Conservation (phyloP, 2,888 invertebrate genomes). For the Plebejus argus region DNA sequence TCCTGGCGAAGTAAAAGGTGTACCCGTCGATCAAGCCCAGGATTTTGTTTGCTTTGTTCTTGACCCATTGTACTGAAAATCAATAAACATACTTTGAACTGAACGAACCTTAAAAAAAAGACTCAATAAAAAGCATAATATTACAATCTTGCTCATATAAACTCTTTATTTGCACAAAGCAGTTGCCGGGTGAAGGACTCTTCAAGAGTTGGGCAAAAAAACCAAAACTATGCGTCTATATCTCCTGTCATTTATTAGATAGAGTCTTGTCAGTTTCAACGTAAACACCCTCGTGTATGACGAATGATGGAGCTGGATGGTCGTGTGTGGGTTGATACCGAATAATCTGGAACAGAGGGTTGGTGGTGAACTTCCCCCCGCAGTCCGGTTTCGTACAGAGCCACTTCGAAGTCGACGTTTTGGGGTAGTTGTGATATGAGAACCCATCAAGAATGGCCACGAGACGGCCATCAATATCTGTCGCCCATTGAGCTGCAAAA, state of each 20-base stretch:
- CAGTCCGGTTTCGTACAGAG: conserved; percentile 47
- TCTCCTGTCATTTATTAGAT: no score
- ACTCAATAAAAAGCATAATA: no score
- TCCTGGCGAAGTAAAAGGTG: conserved; percentile 42
- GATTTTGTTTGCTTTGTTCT: conserved; percentile 43
- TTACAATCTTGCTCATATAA: no score
- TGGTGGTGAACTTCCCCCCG: conserved; percentile 40
- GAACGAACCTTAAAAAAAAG: no score
- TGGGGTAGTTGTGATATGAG: conserved; percentile 47
- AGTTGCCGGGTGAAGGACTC: no score
- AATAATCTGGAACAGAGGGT: conserved; percentile 33
- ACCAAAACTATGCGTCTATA: no score
- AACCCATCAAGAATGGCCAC: conserved; percentile 48
- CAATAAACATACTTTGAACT: not conserved
- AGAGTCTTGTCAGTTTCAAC: conserved; percentile 32
- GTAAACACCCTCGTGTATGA: conserved; percentile 40
- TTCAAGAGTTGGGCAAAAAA: no score
- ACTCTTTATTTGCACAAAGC: no score
- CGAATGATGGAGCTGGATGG: conserved; percentile 38
- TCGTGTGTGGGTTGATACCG: conserved; percentile 34
- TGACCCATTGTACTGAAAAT: conserved; percentile 45
- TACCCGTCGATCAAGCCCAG: conserved; percentile 45
- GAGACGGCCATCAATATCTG: conserved; percentile 45
- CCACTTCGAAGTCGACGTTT: conserved; percentile 44
- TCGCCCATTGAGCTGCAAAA: conserved; percentile 44